Percentiles rank a stretch among this genome's conserved stretches.
Evolutionary conservation across 2,797 vertebrate species (phyloP).

Genomic region (Capromys pilorides): DNA sequence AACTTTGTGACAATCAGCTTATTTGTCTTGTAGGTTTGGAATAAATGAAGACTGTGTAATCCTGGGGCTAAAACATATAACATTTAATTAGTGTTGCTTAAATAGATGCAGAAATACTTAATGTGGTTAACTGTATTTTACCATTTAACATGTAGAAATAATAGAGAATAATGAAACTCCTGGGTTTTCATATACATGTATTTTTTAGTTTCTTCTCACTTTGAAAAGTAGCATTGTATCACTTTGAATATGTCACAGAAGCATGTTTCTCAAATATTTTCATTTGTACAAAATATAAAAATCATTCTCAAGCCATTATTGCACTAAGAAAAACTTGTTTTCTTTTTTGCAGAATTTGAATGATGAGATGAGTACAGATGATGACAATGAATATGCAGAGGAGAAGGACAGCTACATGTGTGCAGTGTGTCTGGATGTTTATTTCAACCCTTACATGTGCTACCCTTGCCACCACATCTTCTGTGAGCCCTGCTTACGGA

Average conservation of each 20-base stretch:
- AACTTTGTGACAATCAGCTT: background rate
- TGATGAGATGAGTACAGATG: conserved; percentile 86
- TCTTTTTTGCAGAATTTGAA: conserved; percentile 83
- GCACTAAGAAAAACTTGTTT: conserved; percentile 65
- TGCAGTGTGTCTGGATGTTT: conserved; percentile 94
- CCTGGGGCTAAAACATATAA: background rate
- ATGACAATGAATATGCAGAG: conserved; percentile 84
- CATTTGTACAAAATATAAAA: conserved; percentile 52
- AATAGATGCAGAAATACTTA: background rate
- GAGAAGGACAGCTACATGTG: conserved; percentile 92
- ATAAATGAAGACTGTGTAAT: background rate
- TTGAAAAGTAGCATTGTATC: conserved; percentile 32
- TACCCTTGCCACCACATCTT: conserved; percentile 94
- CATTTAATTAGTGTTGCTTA: background rate
- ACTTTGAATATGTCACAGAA: conserved; percentile 25
- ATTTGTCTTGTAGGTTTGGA: background rate
- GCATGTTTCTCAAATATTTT: conserved; percentile 40
- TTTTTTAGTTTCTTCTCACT: conserved; percentile 34
- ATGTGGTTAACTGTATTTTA: conserved; percentile 30
- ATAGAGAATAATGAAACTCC: conserved; percentile 1
- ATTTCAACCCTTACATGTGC: conserved; percentile 94
- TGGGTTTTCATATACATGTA: background rate
- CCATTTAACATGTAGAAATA: conserved; percentile 1
- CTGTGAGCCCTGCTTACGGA: conserved; percentile 95
- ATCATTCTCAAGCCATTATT: conserved; percentile 42